A percentile compares a stretch with the other conserved stretches of the same genome.
These are phyloP conservation scores for Heliconius ismenius DNA, from an alignment of 2,888 invertebrate species.

Conservation along the genomic window DNA sequence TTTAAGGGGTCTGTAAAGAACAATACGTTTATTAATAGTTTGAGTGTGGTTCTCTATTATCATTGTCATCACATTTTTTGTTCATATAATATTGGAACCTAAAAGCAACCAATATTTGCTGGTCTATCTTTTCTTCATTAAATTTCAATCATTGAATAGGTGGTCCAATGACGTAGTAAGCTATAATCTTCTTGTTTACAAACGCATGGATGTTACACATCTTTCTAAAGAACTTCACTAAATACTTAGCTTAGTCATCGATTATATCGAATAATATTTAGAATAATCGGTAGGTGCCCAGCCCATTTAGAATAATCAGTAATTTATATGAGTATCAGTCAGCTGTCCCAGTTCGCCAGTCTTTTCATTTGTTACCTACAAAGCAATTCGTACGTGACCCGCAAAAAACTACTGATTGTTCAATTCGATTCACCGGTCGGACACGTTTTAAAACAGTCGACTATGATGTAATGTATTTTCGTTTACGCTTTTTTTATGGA, in stretches of 20 bases:
- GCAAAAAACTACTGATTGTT: constrained; percentile 33
- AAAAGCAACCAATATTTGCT: not conserved
- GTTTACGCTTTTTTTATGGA: constrained; percentile 10
- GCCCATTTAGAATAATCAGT: not conserved
- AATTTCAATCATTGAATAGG: not conserved
- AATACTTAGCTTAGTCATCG: constrained; percentile 46
- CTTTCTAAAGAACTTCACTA: constrained; percentile 44
- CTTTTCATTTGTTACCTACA: constrained; percentile 23
- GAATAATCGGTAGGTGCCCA: not conserved
- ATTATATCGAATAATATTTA: constrained; percentile 27
- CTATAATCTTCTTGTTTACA: not conserved
- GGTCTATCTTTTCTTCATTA: not conserved
- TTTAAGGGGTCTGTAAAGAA: constrained; percentile 55
- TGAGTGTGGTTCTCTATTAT: not conserved
- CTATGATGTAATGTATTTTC: constrained; percentile 27
- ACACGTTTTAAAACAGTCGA: constrained; percentile 27
- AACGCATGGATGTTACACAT: not conserved
- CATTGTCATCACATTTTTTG: not conserved
- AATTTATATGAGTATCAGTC: constrained; percentile 19
- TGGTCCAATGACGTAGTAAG: not conserved
- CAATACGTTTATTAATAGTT: not conserved
- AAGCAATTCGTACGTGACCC: constrained; percentile 39
- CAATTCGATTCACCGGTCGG: constrained; percentile 32
- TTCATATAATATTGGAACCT: not conserved
- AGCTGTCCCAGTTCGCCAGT: constrained; percentile 30